Base-by-base conservation (phyloP, 2,113 vertebrate genomes). In the Nothoprocta pentlandii region DNA sequence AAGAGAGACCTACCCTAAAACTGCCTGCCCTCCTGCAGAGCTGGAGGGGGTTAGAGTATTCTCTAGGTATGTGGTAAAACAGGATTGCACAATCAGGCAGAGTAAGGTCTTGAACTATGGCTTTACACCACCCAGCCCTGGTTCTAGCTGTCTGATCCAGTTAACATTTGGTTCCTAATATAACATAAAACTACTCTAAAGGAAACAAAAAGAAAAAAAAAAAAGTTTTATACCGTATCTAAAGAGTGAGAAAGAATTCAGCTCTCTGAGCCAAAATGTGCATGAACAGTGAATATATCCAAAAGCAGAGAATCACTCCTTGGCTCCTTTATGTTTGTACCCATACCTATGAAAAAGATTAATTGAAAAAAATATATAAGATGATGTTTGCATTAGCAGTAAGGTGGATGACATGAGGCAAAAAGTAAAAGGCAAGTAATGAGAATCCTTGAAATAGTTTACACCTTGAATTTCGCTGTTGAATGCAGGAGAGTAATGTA, bases 241-340 rank as follows among this genome's bases (percentile, higher is more conserved):
- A 4, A 62, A 87, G 44, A 12, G 25, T 53, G 62, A 75, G 41
- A 34, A 73, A 66, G 30, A 80, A 44, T 63, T 79, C 17, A 34
- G 22, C 12, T 87, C 56, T 70, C 10, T 4, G 46, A 53, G 28
- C 4, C 54, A 69, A 26, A 51, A 73, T 14, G 8, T 39, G 16
- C 32, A 53, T 7, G 20, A 49, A 68, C 39, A 47, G 4, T 1
- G 2, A 41, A 69, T 25, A 3, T 17, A 46, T 42, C 25, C 30
- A 53, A 32, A 41, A 77, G 23, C 30, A 76, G 44, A 81, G 30
- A 66, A 28, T 6, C 51, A 32, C 14, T 73, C 21, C 36, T 62
- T 0, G 0, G 25, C 5, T 87, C 17, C 71, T 77, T 0, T 59
- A 14, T 66, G 8, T 28, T 85, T 82, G 8, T 47, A 14, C 19